These are phyloP conservation scores for Tetrapedia diversipes DNA, from an alignment of 2,888 invertebrate species.

Conservation along the genomic window DNA sequence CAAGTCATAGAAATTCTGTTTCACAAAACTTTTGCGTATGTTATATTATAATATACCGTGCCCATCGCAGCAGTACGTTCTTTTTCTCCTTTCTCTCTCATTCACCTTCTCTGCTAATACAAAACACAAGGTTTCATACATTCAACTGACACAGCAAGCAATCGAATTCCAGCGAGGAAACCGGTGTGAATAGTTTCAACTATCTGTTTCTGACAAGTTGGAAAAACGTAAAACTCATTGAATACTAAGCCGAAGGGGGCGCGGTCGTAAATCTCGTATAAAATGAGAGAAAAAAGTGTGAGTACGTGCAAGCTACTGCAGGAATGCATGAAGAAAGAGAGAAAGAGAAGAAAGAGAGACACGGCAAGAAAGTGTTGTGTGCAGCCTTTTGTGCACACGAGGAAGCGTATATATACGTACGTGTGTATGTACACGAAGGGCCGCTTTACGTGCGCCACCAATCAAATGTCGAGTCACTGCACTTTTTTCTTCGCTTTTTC, in stretches of 20 bases:
- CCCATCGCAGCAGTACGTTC: background rate
- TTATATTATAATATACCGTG: background rate
- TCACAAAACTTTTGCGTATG: background rate
- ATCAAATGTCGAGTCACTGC: conserved; percentile 63
- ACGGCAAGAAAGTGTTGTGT: conserved; percentile 35
- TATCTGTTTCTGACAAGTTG: conserved; percentile 22
- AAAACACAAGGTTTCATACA: background rate
- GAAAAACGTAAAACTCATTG: conserved; percentile 25
- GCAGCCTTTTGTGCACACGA: conserved; percentile 41
- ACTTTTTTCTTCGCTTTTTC: conserved; percentile 40
- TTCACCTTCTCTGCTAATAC: too few species aligned
- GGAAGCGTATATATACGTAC: conserved; percentile 27
- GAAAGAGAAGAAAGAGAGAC: conserved; percentile 16
- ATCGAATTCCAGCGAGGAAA: conserved; percentile 11
- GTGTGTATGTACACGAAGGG: conserved; percentile 48
- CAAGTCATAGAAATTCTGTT: background rate
- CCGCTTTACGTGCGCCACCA: conserved; percentile 59
- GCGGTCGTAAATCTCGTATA: conserved; percentile 54
- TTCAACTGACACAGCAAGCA: conserved; percentile 10
- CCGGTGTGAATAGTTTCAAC: conserved; percentile 15
- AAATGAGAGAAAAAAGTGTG: conserved; percentile 45
- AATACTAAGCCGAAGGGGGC: conserved; percentile 36
- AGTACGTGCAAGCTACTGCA: conserved; percentile 53
- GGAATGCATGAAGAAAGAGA: conserved; percentile 52
- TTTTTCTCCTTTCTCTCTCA: background rate